Evolutionary conservation across 2,113 vertebrate species (phyloP), one percentile per base, ranked within the genome.

Genomic region (Etia nguti): DNA sequence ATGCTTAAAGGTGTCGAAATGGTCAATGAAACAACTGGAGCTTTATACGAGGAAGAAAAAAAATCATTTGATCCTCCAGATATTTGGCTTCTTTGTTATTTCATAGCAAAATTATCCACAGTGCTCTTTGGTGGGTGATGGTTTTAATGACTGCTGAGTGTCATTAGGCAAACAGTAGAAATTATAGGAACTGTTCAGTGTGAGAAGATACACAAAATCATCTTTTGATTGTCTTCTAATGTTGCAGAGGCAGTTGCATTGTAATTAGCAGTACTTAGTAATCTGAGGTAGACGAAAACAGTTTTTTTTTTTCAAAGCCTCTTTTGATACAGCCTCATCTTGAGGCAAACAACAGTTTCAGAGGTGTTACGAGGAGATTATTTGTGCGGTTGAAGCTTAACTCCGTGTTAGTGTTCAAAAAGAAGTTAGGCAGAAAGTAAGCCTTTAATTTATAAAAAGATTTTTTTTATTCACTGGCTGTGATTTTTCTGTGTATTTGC

Each of bases 141-240:
- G 77, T 84, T 88, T 88, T 90, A 92, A 93, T 90, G 84, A 83
- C 86, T 90, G 92, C 65, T 73, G 54, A 90, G 81, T 83, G 84
- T 88, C 88, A 89, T 92, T 92, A 90, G 80, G 90, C 75, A 83
- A 88, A 88, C 50, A 85, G 81, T 70, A 77, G 50, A 93, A 87
- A 89, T 92, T 29, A 85, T 5, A 38, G 52, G 46, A 89, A 85
- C 41, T 83, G 85, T 79, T 84, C 34, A 90, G 87, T 65, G 80
- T 62, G 54, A 88, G 77, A 77, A 88, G 86, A 57, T 8, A 80
- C 68, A 89, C 56, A 91, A 90, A 91, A 93, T 90, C 88, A 92
- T 91, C 38, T 80, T 88, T 92, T 92, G 87, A 93, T 92, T 91
- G 85, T 87, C 56, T 91, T 86, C 85, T 89, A 92, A 93, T 94